Evolutionary conservation across 2,113 vertebrate genomes (phyloP).

Genomic region (Xiphias gladius): DNA sequence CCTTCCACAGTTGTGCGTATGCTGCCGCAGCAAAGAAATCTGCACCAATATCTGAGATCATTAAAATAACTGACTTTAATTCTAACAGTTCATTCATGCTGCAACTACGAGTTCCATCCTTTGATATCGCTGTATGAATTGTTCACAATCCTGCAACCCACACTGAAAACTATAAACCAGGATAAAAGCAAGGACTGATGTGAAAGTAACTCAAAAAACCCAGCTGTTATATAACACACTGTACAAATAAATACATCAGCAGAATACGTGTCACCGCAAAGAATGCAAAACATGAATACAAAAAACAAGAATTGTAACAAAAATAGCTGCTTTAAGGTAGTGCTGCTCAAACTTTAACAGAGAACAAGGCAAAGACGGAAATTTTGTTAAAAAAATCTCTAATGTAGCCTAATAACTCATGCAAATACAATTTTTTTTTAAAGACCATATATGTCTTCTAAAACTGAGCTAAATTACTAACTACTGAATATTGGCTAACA

Average conservation of each 20-base stretch:
- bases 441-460: too few relatives aligned
- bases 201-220: not conserved
- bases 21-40: not conserved
- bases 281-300: not conserved
- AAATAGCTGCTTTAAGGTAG: not conserved
- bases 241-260: conserved; percentile 38
- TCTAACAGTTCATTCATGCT: not conserved
- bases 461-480: too few relatives aligned
- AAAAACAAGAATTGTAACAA: conserved; percentile 2
- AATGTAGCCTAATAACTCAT: not conserved
- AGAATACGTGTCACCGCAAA: not conserved
- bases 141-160: not conserved
- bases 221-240: not conserved
- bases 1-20: too few relatives aligned
- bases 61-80: not conserved
- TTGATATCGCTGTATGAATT: not conserved
- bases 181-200: not conserved
- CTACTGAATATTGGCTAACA: too few relatives aligned
- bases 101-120: not conserved
- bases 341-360: not conserved
- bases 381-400: not conserved
- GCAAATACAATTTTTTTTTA: not conserved
- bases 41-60: too few relatives aligned
- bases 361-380: not conserved
- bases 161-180: too few relatives aligned